phyloP scores from a whole-genome alignment of 2,113 vertebrate genomes.

The Embiotoca jacksoni region DNA sequence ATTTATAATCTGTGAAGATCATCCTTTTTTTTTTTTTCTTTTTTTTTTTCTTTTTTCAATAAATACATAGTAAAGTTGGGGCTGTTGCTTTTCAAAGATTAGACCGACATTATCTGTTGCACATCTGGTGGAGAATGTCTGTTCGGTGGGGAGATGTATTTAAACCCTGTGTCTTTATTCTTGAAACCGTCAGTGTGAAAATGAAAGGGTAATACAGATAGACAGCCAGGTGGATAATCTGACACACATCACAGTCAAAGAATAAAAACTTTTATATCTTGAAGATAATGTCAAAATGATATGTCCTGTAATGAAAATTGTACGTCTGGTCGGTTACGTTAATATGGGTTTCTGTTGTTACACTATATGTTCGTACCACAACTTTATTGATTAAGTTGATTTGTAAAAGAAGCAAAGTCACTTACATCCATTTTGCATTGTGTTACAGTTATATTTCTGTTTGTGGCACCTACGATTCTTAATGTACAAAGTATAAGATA shows the following conservation, averaged over 20 bases:
- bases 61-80: slow-evolving; percentile 55
- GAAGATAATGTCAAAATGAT: slow-evolving; percentile 69
- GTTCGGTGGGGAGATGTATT: slow-evolving; percentile 59
- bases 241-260: slow-evolving; percentile 69
- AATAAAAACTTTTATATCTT: slow-evolving; percentile 74
- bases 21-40: slow-evolving; percentile 8
- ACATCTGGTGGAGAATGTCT: slow-evolving; percentile 68
- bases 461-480: not conserved
- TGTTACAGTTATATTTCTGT: not conserved
- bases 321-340: slow-evolving; percentile 41
- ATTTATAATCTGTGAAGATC: slow-evolving; percentile 36
- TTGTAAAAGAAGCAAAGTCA: slow-evolving; percentile 10
- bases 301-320: slow-evolving; percentile 48
- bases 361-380: slow-evolving; percentile 19
- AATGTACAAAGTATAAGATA: not conserved
- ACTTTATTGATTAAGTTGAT: slow-evolving; percentile 46
- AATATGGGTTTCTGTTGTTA: slow-evolving; percentile 27
- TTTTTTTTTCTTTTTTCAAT: slow-evolving; percentile 1
- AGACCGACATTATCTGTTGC: slow-evolving; percentile 73
- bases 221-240: slow-evolving; percentile 77
- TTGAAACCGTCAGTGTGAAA: slow-evolving; percentile 72
- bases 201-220: slow-evolving; percentile 68
- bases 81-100: slow-evolving; percentile 56
- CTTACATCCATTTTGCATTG: not conserved
- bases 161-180: slow-evolving; percentile 81